These are phyloP conservation scores for Tipula vernalis DNA, from an alignment of 2,888 invertebrate genomes.

Conservation along the genomic window DNA sequence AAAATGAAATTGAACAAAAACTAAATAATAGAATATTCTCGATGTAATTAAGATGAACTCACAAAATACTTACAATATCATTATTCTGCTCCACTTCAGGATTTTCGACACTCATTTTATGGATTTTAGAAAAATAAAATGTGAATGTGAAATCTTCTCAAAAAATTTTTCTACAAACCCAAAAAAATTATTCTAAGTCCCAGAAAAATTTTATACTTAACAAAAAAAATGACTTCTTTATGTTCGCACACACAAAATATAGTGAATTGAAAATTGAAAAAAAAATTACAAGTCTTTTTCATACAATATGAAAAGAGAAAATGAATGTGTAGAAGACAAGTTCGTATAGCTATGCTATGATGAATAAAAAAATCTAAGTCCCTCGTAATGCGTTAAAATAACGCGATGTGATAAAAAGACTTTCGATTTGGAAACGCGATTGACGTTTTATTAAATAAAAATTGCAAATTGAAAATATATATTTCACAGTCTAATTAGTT, in stretches of 20 bases:
- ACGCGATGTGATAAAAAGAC: background rate
- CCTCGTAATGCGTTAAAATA: background rate
- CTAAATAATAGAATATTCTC: background rate
- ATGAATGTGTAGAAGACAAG: background rate
- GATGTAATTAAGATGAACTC: slow-evolving; percentile 20
- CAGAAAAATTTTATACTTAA: slow-evolving; percentile 8
- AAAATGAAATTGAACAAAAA: background rate
- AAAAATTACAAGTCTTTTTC: slow-evolving; percentile 9
- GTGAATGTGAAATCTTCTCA: slow-evolving; percentile 4
- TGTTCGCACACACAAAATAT: background rate
- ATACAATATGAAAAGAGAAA: slow-evolving; percentile 8
- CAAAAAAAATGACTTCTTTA: background rate
- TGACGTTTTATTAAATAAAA: background rate
- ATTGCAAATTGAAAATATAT: background rate
- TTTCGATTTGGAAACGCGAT: background rate
- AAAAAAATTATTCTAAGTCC: slow-evolving; percentile 19
- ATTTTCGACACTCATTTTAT: slow-evolving; percentile 53
- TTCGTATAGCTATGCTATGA: background rate
- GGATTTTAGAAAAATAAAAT: slow-evolving; percentile 15
- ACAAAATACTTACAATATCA: slow-evolving; percentile 43
- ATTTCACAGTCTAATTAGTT: background rate
- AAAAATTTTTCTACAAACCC: background rate
- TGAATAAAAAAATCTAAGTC: slow-evolving; percentile 7
- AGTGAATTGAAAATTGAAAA: background rate
- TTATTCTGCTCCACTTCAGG: slow-evolving; percentile 44